Base-by-base conservation (phyloP, 1,140 invertebrate genomes). In the Papilio glaucus region DNA sequence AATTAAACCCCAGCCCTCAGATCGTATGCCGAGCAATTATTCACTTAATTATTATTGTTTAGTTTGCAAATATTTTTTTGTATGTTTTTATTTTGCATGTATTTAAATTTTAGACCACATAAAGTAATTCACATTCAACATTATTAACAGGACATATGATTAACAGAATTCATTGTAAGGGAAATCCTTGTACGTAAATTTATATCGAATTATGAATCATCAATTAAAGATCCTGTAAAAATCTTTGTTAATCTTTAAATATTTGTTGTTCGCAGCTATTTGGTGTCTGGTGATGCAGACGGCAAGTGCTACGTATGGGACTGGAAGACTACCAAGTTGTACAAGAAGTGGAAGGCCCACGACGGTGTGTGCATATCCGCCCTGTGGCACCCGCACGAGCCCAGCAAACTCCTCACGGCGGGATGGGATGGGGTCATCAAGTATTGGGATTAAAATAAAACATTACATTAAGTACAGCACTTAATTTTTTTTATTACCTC, bases 251-350 rank as follows among this genome's bases (percentile, higher is more conserved):
- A 38, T 45, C 41, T 5, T 45, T 4, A 45, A 26, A 29, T 61
- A 10, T 49, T 12, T 12, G 49, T 73, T 79, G 71, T 68, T 95
- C 96, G 37, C 90, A 98, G 98, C 85, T 99, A 99, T 89, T 94
- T 99, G 33, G 96, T 99, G 26, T 99, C 98, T 0, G 99, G 99
- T n/a, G 99, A 99, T 94, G 99, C 98, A 4, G 99, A 99, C 94
- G 99, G 99, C 1, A 99, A 99, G 93, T 96, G 98, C 78, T 99
- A 98, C 88, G 96, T 99, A 39, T 99, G 99, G 99, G 99, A 99
- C 89, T 99, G 99, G 99, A 99, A 99, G 90, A 99, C 98, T 0
- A 99, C 98, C 41, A 98, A 99, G 94, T 94, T 99, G 60, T 99
- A 98, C 88, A 98, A 97, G 86, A 99, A 99, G 87, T 99, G 98